Percentiles rank a stretch among this genome's conserved stretches.
Conservation (phyloP, 2,113 vertebrate genomes). For the Sceloporus tristichus region DNA sequence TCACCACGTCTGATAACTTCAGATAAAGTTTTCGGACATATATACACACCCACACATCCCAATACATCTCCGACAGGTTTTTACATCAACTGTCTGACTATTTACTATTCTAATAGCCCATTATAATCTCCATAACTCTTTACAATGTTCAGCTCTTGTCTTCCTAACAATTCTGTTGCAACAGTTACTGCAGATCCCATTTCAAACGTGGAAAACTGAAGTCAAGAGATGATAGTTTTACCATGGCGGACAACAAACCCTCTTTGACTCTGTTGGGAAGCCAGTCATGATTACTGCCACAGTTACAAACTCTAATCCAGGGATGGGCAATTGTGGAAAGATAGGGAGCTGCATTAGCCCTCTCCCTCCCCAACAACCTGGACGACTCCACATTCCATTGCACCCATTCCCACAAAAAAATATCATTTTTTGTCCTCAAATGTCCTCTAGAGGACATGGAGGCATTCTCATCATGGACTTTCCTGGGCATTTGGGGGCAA, state of each 20-base stretch:
- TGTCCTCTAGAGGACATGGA: too few species aligned
- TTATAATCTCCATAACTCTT: not conserved
- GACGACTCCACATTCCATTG: too few species aligned
- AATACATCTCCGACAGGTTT: not conserved
- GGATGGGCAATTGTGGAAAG: too few species aligned
- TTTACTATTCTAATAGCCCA: not conserved
- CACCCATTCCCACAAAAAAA: too few species aligned
- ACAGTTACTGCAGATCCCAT: not conserved
- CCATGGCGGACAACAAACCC: too few species aligned
- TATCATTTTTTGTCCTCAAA: too few species aligned
- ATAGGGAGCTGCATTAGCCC: too few species aligned
- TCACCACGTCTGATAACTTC: not conserved
- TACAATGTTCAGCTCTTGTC: constrained; percentile 1
- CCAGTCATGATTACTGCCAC: not conserved
- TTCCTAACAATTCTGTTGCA: not conserved
- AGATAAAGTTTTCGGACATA: not conserved
- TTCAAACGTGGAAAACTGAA: not conserved
- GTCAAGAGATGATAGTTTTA: too few species aligned
- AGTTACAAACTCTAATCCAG: too few species aligned
- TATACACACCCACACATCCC: not conserved
- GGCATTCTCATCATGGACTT: too few species aligned
- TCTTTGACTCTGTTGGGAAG: not conserved
- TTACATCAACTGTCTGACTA: not conserved
- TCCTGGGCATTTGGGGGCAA: too few species aligned
- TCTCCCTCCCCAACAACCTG: too few species aligned